phyloP scores from a whole-genome alignment of 2,113 vertebrate species.

The Raphicerus campestris region DNA sequence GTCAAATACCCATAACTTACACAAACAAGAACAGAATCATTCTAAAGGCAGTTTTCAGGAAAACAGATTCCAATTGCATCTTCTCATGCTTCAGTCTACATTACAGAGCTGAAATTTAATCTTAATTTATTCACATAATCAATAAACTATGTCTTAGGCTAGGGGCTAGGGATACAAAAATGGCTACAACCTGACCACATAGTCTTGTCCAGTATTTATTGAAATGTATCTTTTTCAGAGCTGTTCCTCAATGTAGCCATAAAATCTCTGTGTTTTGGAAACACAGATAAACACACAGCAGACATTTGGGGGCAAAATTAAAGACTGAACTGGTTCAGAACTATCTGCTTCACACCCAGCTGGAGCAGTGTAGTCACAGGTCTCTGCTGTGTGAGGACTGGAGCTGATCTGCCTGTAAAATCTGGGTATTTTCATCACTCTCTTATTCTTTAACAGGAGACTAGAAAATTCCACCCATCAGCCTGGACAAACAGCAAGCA shows the following conservation, averaged over 20 bases:
- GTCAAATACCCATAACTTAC: conserved; percentile 63
- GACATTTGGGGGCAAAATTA: not conserved
- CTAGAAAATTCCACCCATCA: not conserved
- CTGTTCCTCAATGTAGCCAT: not conserved
- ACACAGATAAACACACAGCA: not conserved
- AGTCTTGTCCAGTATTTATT: not conserved
- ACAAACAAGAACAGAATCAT: conserved; percentile 42
- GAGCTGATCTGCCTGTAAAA: not conserved
- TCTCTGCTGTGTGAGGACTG: not conserved
- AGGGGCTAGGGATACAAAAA: not conserved
- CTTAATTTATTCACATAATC: conserved; percentile 28
- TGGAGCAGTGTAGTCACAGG: not conserved
- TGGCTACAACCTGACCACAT: not conserved
- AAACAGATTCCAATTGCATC: conserved; percentile 25
- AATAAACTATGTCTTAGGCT: not conserved
- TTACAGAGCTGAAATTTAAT: conserved; percentile 3
- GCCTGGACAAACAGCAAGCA: not conserved
- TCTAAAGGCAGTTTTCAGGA: conserved; percentile 28
- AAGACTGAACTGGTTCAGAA: not conserved
- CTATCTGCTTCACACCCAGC: not conserved
- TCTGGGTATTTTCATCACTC: not conserved
- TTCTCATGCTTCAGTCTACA: not conserved
- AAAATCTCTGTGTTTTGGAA: not conserved
- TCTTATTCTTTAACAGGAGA: not conserved
- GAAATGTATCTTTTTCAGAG: not conserved